Evolutionary conservation across 2,888 invertebrate genomes (phyloP).

Genomic region (Deladenus siricidicola): DNA sequence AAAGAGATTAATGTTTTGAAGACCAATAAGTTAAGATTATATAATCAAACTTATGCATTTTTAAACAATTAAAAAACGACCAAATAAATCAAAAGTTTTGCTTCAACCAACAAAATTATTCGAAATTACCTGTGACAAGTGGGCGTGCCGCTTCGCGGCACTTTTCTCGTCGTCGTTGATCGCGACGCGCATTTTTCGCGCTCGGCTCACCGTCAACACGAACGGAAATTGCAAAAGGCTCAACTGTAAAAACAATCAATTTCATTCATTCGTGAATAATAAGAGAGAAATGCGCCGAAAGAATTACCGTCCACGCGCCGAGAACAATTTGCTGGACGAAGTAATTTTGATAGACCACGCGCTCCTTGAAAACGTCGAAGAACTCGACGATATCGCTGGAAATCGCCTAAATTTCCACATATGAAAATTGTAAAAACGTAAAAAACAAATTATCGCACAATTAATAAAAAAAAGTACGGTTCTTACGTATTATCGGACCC

Average conservation of each 20-base stretch:
- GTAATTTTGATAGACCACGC: slow-evolving; percentile 52
- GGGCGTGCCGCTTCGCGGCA: slow-evolving; percentile 17
- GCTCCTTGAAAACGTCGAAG: slow-evolving; percentile 82
- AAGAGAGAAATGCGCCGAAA: too few relatives aligned
- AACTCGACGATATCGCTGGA: slow-evolving; percentile 93
- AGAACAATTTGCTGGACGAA: slow-evolving; percentile 75
- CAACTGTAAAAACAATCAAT: slow-evolving; percentile 63
- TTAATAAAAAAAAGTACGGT: background rate
- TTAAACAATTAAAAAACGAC: too few relatives aligned
- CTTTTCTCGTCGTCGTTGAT: slow-evolving; percentile 40
- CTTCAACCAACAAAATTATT: background rate
- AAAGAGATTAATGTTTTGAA: too few relatives aligned
- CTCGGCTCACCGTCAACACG: slow-evolving; percentile 73
- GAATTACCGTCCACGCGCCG: slow-evolving; percentile 48
- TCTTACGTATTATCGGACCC: too few relatives aligned
- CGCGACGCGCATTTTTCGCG: slow-evolving; percentile 53
- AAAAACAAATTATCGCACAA: too few relatives aligned
- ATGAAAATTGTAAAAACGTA: too few relatives aligned
- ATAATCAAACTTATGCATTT: too few relatives aligned
- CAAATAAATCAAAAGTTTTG: too few relatives aligned
- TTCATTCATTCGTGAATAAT: too few relatives aligned
- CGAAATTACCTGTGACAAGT: slow-evolving; percentile 26
- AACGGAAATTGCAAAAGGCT: slow-evolving; percentile 87
- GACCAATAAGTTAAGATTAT: too few relatives aligned
- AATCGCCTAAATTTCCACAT: slow-evolving; percentile 57